Conservation (phyloP, 1,140 invertebrate species). For the Steinernema khuongi region DNA sequence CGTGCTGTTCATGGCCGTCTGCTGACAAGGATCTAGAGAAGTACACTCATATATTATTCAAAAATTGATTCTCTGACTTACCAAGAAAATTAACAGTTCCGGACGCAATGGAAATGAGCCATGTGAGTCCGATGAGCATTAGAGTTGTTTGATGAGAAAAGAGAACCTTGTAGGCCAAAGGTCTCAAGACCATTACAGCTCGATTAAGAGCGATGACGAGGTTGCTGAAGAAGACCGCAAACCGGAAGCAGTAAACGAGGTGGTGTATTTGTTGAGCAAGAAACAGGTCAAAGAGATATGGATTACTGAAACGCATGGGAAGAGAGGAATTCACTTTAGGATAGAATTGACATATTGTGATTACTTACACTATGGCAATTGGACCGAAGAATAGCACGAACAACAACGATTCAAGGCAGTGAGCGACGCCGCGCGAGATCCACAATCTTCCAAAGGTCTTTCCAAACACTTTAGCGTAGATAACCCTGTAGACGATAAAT, state of each 20-base stretch:
- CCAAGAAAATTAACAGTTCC: not conserved
- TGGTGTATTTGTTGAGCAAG: not conserved
- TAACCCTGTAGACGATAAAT: not conserved
- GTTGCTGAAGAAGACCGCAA: not conserved
- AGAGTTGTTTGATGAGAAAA: not conserved
- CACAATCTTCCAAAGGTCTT: not conserved
- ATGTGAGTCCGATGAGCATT: not conserved
- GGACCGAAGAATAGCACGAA: constrained; percentile 4
- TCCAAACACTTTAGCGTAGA: not conserved
- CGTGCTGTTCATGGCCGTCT: not conserved
- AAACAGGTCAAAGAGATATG: not conserved
- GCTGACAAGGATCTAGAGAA: not conserved
- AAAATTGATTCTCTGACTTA: not conserved
- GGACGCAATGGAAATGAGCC: not conserved
- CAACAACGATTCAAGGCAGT: not conserved
- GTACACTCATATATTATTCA: not conserved
- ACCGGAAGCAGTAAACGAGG: not conserved
- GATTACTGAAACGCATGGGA: not conserved
- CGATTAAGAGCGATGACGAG: not conserved
- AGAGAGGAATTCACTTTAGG: not conserved
- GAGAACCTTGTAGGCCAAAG: not conserved
- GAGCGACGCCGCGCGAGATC: constrained; percentile 7
- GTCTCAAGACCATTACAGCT: not conserved
- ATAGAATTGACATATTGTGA: too few relatives aligned
- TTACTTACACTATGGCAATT: not conserved